Evolutionary conservation across 2,888 invertebrate genomes (phyloP), one percentile per base, ranked within the genome.

Genomic region (Mamestra brassicae): DNA sequence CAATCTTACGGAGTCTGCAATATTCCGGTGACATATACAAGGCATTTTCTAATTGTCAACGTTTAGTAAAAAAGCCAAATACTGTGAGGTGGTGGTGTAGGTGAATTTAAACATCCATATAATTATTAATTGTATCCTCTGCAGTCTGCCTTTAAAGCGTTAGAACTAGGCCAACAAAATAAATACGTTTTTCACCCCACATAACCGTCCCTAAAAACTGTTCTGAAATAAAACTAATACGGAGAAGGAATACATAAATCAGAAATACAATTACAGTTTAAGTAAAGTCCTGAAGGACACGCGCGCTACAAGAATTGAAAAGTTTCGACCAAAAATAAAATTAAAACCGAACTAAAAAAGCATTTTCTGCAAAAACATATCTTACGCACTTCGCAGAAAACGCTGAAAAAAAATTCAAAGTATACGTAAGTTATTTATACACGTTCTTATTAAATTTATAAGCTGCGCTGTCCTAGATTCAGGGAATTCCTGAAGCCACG

Each of bases 381-480:
- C 13, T 38, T 62, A 58, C 50, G 54, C 45, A 68, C 61, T 75
- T 78, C 45, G 17, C 54, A 47, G 54, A 76, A 76, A 57, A 70
- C 34, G 34, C 10, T 69, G n/a, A 84, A 74, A 79, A 83, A 83
- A 69, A 36, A 68, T 73, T 75, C 62, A 63, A 71, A 70, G 62
- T 57, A 57, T 42, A 58, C 10, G 11, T 54, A 65, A 57, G 69
- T 84, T 85, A 83, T 83, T 81, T 83, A 83, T 81, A 74, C 64
- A 42, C 57, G 78, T 73, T 80, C 80, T 85, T 87, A 83, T 80
- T 79, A 83, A 72, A 87, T 83, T 83, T 84, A 87, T 81, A 84
- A 71, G 78, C 78, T 69, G 67, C 62, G 55, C 57, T 69, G 88
- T 83, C 87, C 87, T 81, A 87, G 71, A 85, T 87, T 76, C 87